Percentiles rank a stretch among this genome's conserved stretches.
Conservation (phyloP, 2,797 vertebrate species). For the Octomys mimax region DNA sequence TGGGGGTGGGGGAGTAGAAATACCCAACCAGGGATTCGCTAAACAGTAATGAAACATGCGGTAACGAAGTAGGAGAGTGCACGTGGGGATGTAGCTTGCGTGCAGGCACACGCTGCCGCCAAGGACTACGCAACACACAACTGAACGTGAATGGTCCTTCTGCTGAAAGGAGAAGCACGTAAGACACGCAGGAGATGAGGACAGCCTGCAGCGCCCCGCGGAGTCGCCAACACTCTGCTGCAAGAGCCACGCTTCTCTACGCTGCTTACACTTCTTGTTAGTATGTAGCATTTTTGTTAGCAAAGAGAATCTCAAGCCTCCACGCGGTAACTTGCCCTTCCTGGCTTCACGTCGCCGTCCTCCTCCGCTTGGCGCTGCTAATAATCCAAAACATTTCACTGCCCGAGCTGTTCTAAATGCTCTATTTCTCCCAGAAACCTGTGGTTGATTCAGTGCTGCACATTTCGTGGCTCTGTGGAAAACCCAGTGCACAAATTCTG, state of each 20-base stretch:
- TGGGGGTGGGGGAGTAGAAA: neutral
- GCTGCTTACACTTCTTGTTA: neutral
- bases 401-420: slow-evolving; percentile 33
- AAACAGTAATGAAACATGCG: neutral
- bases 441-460: neutral
- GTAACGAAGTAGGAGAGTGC: neutral
- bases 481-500: slow-evolving; percentile 17
- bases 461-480: slow-evolving; percentile 32
- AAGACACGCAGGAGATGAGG: neutral
- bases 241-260: neutral
- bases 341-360: neutral
- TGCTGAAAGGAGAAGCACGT: neutral
- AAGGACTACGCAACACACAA: neutral
- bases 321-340: neutral
- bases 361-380: slow-evolving; percentile 17
- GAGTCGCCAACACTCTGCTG: neutral
- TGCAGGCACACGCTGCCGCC: neutral
- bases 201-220: neutral
- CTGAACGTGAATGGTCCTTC: neutral
- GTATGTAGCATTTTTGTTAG: neutral
- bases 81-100: neutral
- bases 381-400: slow-evolving; percentile 45
- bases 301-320: slow-evolving; percentile 1
- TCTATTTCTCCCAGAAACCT: slow-evolving; percentile 53
- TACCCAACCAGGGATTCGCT: neutral